Percentiles rank a stretch among this genome's conserved stretches.
Evolutionary conservation across 2,888 invertebrate genomes (phyloP).

Genomic region (Cotesia congregata): DNA sequence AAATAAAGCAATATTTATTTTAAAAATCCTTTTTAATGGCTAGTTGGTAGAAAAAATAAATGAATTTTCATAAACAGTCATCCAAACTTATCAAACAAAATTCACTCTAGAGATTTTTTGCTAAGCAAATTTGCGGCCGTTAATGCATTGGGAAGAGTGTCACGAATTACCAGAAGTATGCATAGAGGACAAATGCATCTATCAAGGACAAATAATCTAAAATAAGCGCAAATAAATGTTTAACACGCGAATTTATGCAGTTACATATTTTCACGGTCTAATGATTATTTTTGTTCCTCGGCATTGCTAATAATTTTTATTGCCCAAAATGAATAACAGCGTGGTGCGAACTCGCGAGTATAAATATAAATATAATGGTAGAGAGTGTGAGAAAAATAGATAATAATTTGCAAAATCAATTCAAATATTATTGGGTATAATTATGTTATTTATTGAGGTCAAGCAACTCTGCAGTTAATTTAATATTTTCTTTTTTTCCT

Average conservation of each 20-base stretch:
- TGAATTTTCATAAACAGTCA: background rate
- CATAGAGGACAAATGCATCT: background rate
- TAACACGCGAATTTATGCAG: background rate
- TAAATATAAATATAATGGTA: background rate
- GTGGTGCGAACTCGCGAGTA: background rate
- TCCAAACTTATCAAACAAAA: background rate
- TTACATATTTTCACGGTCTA: background rate
- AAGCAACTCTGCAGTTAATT: background rate
- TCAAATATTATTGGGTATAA: background rate
- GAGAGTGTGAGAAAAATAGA: background rate
- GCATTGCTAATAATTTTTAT: no score
- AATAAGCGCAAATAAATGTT: background rate
- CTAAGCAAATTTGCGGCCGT: background rate
- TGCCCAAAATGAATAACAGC: background rate
- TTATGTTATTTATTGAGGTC: background rate
- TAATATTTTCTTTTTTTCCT: background rate
- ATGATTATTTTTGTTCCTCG: no score
- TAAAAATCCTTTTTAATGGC: background rate
- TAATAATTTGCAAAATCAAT: background rate
- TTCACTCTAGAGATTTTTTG: constrained; percentile 1
- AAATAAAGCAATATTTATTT: constrained; percentile 1
- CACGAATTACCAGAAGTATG: background rate
- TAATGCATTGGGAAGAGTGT: background rate
- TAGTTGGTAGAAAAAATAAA: background rate
- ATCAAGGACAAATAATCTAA: background rate